A percentile compares a stretch with the other conserved stretches of the same genome.
Conservation (phyloP, 2,888 invertebrate species). For the Drosophila tanythrix region DNA sequence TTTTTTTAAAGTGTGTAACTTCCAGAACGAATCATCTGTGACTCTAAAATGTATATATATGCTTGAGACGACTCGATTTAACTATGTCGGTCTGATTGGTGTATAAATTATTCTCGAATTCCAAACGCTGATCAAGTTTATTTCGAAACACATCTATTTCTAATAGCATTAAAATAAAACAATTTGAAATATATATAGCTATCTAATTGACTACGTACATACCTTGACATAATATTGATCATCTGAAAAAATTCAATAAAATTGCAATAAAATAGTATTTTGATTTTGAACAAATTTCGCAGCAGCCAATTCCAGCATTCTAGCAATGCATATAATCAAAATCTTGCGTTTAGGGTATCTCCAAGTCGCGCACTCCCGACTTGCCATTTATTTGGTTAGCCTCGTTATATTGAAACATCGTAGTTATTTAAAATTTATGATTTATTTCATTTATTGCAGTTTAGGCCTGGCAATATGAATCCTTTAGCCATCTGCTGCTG, state of each 20-base stretch:
- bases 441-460: background rate
- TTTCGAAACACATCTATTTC: no score
- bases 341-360: background rate
- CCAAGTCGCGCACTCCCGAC: background rate
- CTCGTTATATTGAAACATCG: background rate
- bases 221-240: background rate
- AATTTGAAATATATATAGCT: background rate
- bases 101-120: no score
- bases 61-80: background rate
- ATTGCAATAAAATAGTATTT: background rate
- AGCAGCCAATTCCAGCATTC: background rate
- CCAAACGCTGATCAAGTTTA: no score
- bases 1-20: background rate
- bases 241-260: background rate
- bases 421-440: background rate
- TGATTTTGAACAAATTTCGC: background rate
- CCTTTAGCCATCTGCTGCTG: constrained; percentile 10
- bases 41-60: background rate
- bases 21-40: background rate
- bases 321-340: no score
- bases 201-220: background rate
- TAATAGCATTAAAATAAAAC: no score
- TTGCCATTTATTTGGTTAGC: background rate
- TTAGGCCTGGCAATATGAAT: background rate
- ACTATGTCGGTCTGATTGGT: background rate